Conservation (phyloP, 2,888 invertebrate genomes). For the Galeopsomyia nigrocyanea region DNA sequence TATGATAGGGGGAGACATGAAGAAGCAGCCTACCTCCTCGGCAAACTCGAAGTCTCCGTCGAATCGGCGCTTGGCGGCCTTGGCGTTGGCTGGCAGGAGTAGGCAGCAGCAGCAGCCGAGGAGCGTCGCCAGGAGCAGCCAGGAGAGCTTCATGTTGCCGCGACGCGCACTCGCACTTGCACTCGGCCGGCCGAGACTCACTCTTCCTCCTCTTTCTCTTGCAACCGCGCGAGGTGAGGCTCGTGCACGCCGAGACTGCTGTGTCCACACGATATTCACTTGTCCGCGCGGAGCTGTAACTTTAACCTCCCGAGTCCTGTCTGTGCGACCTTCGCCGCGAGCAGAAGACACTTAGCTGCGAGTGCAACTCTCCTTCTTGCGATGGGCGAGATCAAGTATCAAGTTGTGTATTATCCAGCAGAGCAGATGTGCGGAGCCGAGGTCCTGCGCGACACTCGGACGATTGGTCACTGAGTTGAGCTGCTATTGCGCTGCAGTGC, state of each 20-base stretch:
- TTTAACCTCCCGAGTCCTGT: constrained; percentile 14
- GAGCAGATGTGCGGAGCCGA: constrained; percentile 36
- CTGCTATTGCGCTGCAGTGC: constrained; percentile 11
- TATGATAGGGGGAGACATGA: no score
- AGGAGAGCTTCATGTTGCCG: constrained; percentile 67
- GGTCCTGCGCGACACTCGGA: constrained; percentile 58
- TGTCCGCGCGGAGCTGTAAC: constrained; percentile 3
- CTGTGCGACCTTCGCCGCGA: constrained; percentile 3
- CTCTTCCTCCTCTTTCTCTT: constrained; percentile 23
- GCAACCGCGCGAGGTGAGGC: constrained; percentile 27
- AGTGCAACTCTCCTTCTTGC: background rate
- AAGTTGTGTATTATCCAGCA: background rate
- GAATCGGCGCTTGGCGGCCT: constrained; percentile 77
- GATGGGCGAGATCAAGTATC: background rate
- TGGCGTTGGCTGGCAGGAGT: constrained; percentile 53
- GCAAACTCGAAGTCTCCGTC: constrained; percentile 85
- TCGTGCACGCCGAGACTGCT: constrained; percentile 38
- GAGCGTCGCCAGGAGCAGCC: constrained; percentile 67
- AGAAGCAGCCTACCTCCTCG: constrained; percentile 76
- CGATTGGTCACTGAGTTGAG: constrained; percentile 59
- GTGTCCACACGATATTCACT: constrained; percentile 13
- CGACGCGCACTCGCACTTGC: no score
- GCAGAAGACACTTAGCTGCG: background rate
- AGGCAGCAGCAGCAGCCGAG: constrained; percentile 48
- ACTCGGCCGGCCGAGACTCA: constrained; percentile 13